phyloP scores from a whole-genome alignment of 2,113 vertebrate genomes.

The Hyaena hyaena region DNA sequence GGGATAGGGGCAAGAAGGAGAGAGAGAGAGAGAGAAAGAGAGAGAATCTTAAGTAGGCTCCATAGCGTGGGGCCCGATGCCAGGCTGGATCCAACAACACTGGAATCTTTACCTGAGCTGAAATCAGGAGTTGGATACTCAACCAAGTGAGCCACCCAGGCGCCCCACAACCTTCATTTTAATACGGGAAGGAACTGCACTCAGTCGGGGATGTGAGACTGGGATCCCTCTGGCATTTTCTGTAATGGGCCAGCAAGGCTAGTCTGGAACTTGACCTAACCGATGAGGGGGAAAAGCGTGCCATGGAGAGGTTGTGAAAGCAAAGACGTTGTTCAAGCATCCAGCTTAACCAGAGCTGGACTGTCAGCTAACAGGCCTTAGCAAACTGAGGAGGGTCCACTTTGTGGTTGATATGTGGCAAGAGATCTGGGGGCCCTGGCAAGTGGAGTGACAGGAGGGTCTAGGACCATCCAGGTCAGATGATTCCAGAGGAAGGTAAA shows the following conservation, averaged over 20 bases:
- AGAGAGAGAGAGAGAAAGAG: too few species aligned
- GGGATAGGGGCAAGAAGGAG: too few species aligned
- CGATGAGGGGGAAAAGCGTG: not conserved
- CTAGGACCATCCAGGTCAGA: not conserved
- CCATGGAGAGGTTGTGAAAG: not conserved
- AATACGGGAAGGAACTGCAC: not conserved
- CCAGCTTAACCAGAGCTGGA: not conserved
- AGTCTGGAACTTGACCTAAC: not conserved
- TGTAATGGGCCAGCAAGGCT: not conserved
- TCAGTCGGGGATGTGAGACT: not conserved
- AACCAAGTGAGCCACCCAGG: too few species aligned
- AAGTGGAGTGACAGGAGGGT: not conserved
- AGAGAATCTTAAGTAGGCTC: too few species aligned
- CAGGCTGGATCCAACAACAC: too few species aligned
- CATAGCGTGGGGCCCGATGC: too few species aligned
- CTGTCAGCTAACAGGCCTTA: not conserved
- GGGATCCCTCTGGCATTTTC: not conserved
- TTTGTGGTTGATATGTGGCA: not conserved
- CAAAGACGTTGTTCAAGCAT: not conserved
- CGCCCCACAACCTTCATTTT: not conserved
- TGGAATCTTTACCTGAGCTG: too few species aligned
- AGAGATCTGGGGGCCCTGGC: not conserved
- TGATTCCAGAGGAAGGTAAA: conserved; percentile 18
- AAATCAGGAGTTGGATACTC: too few species aligned
- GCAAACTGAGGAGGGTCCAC: not conserved